These are phyloP conservation scores for Anolis carolinensis DNA, from an alignment of 2,113 vertebrate species.

Conservation along the genomic window DNA sequence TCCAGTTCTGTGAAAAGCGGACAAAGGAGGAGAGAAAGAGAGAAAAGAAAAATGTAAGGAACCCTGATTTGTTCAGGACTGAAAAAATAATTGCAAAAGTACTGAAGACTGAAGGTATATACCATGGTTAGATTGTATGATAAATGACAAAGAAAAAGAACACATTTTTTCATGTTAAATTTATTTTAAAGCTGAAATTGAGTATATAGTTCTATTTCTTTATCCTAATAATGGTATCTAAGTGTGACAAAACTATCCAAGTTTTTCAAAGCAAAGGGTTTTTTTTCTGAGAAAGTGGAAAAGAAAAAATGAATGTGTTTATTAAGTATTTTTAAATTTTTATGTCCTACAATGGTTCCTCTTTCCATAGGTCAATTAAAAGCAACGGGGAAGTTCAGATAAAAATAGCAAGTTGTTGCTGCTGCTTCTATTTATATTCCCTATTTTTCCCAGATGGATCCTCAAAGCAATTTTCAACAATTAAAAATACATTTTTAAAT, in stretches of 20 bases:
- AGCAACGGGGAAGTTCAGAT: background rate
- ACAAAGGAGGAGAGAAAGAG: constrained; percentile 1
- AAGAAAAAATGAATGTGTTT: background rate
- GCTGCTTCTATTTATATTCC: no score
- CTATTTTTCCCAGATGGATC: no score
- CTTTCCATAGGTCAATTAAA: background rate
- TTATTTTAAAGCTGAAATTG: background rate
- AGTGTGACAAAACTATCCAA: background rate
- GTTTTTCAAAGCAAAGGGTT: rapidly evolving
- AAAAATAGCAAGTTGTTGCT: background rate
- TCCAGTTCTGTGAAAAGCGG: background rate
- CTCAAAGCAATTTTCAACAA: no score
- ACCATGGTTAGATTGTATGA: background rate
- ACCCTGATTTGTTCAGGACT: background rate
- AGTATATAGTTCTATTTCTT: background rate
- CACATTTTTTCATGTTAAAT: background rate
- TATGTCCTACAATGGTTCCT: background rate
- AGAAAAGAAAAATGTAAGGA: background rate
- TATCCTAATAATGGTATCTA: background rate
- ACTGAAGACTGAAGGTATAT: background rate
- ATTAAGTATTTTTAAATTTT: background rate
- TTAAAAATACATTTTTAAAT: no score
- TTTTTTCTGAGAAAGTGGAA: background rate
- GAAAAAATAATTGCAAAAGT: background rate
- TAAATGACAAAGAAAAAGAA: background rate